A percentile compares a stretch with the other conserved stretches of the same genome.
phyloP scores from a whole-genome alignment of 2,113 vertebrate genomes.

The Colinus virginianus region DNA sequence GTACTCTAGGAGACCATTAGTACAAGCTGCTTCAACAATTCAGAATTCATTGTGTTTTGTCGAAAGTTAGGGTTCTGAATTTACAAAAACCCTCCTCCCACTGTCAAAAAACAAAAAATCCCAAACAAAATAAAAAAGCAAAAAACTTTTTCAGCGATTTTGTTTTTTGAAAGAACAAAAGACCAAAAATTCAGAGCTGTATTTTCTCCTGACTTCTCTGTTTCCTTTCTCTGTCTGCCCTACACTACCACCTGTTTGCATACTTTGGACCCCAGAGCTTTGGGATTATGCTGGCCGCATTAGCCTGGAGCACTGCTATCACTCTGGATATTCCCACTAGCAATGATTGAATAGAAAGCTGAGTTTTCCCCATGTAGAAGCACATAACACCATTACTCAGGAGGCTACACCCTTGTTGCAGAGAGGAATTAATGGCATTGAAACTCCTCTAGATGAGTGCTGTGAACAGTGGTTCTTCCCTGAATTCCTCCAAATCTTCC shows the following conservation, averaged over 20 bases:
- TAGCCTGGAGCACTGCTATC: background rate
- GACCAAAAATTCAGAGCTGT: background rate
- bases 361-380: background rate
- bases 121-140: background rate
- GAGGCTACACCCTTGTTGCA: fast-evolving
- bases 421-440: background rate
- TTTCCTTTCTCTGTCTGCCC: background rate
- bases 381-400: fast-evolving
- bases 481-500: background rate
- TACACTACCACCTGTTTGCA: background rate
- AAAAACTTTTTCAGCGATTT: background rate
- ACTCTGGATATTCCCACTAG: background rate
- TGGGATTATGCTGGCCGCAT: background rate
- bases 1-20: background rate
- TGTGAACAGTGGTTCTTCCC: background rate
- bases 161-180: background rate
- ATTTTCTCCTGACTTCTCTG: background rate
- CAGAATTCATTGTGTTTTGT: background rate
- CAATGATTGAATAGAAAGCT: background rate
- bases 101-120: background rate
- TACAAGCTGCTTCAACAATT: background rate
- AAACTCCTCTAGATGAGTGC: background rate
- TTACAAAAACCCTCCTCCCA: background rate
- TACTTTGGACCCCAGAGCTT: background rate
- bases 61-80: background rate